These are phyloP conservation scores for Penelope pileata DNA, from an alignment of 2,113 vertebrate genomes.

Conservation along the genomic window DNA sequence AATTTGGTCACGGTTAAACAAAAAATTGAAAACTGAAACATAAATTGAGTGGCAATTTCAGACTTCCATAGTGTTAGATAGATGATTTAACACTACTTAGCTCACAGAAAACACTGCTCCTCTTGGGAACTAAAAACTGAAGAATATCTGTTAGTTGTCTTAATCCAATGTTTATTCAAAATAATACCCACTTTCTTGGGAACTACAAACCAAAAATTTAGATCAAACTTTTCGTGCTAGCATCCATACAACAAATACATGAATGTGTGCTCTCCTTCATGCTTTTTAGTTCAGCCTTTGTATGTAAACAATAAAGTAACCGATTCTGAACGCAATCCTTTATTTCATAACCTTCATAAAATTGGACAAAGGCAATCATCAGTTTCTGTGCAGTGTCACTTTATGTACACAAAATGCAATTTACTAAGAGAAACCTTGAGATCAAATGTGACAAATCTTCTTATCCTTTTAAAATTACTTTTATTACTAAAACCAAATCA, in stretches of 20 bases:
- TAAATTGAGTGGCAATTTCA: not conserved
- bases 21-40: not conserved
- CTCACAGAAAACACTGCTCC: not conserved
- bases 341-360: not conserved
- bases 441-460: not conserved
- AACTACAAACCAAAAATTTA: not conserved
- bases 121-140: not conserved
- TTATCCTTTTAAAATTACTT: not conserved
- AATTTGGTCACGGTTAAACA: not conserved
- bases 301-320: not conserved
- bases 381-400: not conserved
- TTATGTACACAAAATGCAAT: rapidly evolving
- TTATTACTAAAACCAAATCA: not conserved
- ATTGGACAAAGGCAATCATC: not conserved
- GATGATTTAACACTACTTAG: rapidly evolving
- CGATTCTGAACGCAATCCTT: not conserved
- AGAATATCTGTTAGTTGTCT: not conserved
- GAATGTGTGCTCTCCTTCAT: rapidly evolving
- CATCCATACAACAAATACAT: not conserved
- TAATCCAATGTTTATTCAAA: not conserved
- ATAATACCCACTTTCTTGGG: not conserved
- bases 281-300: not conserved
- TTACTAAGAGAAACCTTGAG: not conserved
- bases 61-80: not conserved
- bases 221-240: not conserved